Base-by-base conservation (phyloP, 2,113 vertebrate genomes). In the Phoxinus phoxinus region DNA sequence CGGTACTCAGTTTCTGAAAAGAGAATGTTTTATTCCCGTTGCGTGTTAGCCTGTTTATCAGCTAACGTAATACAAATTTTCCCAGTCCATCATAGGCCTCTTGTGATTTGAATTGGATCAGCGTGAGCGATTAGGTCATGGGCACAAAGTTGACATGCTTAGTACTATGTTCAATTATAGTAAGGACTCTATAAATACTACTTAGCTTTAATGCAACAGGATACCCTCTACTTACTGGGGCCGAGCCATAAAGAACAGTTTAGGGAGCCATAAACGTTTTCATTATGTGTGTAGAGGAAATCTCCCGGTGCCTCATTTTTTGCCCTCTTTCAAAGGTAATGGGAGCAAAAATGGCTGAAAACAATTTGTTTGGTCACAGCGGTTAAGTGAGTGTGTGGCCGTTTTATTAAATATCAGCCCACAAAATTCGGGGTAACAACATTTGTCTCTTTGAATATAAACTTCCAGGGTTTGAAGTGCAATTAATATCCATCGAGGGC, bases 321-420 rank as follows among this genome's bases (percentile, higher is more conserved):
- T 86, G 86, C 80, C 81, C 79, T 71, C 4, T 84, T 81, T 85
- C 78, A 65, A 65, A 87, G 51, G 69, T 88, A 90, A 92, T 87
- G 41, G 85, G 80, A 91, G 86, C 13, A 82, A 85, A 85, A 90
- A 90, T 67, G 84, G 88, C 81, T 35, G 87, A 91, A 88, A 90
- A 90, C 85, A 83, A 86, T 91, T 92, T 87, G 88, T 92, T 91
- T 91, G 89, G 90, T 90, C 89, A 92, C 87, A 87, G 90, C 27
- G 85, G 90, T 91, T 27, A 87, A 82, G 85, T 84, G 80, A 81
- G 87, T 74, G 87, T 87, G 76, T 56, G 86, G 75, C 86, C 65
- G 1, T 86, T 87, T 88, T 76, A 85, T 89, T 86, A 84, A 89
- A 77, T 84, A 35, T 9, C 35, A 56, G 21, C 84, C 8, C 76